phyloP scores from a whole-genome alignment of 2,888 invertebrate species.

The Agrotis clavis region DNA sequence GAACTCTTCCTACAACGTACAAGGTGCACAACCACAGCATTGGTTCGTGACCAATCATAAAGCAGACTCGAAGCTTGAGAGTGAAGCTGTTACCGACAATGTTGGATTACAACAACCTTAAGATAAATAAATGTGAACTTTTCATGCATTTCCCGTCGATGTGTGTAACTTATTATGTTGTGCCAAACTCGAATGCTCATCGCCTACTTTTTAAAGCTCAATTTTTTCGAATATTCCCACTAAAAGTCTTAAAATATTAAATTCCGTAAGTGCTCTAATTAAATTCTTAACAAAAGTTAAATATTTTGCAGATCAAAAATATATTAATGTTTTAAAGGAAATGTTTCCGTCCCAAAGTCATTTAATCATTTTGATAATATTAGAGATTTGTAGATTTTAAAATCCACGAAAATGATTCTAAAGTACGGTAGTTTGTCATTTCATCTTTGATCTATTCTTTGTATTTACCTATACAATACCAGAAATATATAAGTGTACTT shows the following conservation, averaged over 20 bases:
- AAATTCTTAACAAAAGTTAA: slow-evolving; percentile 54
- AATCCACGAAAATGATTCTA: slow-evolving; percentile 71
- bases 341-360: slow-evolving; percentile 90
- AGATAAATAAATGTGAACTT: slow-evolving; percentile 56
- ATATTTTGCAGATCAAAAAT: slow-evolving; percentile 62
- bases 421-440: slow-evolving; percentile 68
- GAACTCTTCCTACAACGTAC: slow-evolving; percentile 15
- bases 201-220: slow-evolving; percentile 56
- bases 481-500: slow-evolving; percentile 66
- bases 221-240: slow-evolving; percentile 46
- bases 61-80: slow-evolving; percentile 8
- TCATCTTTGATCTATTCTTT: slow-evolving; percentile 72
- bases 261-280: slow-evolving; percentile 52
- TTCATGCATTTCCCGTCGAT: slow-evolving; percentile 52
- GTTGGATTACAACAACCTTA: slow-evolving; percentile 31
- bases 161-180: slow-evolving; percentile 61
- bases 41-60: slow-evolving; percentile 7
- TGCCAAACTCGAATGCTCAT: slow-evolving; percentile 71
- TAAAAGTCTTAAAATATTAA: slow-evolving; percentile 23
- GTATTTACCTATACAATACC: slow-evolving; percentile 63
- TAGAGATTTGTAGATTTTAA: slow-evolving; percentile 75
- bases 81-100: slow-evolving; percentile 21
- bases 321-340: slow-evolving; percentile 77
- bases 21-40: slow-evolving; percentile 2
- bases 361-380: slow-evolving; percentile 83